Percentiles rank a stretch among this genome's conserved stretches.
phyloP scores from a whole-genome alignment of 92 coral and sea anemone genomes.

The Heliopora coerulea region DNA sequence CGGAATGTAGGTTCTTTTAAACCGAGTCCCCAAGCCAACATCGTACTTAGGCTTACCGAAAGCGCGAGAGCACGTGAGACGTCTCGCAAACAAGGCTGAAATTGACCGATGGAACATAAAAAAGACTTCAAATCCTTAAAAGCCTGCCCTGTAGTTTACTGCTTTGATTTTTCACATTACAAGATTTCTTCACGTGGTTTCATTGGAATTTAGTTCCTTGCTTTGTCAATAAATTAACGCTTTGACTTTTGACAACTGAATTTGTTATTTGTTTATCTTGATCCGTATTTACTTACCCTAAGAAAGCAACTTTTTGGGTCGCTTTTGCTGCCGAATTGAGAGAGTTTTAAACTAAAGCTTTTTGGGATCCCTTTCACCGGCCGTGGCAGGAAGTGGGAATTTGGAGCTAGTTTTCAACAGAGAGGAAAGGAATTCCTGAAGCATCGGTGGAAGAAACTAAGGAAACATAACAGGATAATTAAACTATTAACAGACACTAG shows the following conservation, averaged over 20 bases:
- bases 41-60: no score
- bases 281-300: not conserved
- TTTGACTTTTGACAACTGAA: not conserved
- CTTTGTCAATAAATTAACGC: not conserved
- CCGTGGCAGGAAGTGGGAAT: no score
- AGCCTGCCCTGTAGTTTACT: not conserved
- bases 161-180: not conserved
- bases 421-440: not conserved
- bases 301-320: not conserved
- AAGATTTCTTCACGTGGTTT: not conserved
- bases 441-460: not conserved
- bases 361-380: no score
- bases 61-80: no score
- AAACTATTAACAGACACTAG: constrained; percentile 5
- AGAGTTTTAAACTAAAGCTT: no score
- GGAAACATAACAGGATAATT: not conserved
- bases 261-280: no score
- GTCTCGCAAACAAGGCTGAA: no score
- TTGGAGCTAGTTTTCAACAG: not conserved
- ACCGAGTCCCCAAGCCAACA: not conserved
- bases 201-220: constrained; percentile 1
- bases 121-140: not conserved
- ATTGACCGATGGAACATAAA: no score
- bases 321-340: not conserved
- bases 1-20: not conserved